These are phyloP conservation scores for Phacellophora camtschatica DNA, from an alignment of 30 jellyfish, hydroid and myxozoan genomes.

Conservation along the genomic window DNA sequence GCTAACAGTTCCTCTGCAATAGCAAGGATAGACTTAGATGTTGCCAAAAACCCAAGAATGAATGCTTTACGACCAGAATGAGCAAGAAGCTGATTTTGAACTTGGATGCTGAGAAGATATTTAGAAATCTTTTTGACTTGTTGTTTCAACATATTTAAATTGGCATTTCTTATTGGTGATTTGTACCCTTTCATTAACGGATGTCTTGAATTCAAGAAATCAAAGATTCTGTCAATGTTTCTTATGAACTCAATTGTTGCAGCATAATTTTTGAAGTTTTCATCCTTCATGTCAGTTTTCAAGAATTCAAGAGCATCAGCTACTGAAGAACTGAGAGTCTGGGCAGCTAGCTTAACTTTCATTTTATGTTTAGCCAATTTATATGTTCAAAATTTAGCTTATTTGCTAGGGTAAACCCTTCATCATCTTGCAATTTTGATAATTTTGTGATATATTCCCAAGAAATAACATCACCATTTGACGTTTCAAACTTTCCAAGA, in stretches of 20 bases:
- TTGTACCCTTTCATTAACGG: conserved; percentile 31
- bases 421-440: conserved; percentile 18
- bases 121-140: background rate
- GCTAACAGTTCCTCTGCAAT: background rate
- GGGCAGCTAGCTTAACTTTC: conserved; percentile 61
- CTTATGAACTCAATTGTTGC: conserved; percentile 38
- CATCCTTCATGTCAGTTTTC: background rate
- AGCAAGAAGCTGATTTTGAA: background rate
- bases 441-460: conserved; percentile 26
- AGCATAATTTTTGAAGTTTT: conserved; percentile 25
- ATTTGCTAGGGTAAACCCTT: conserved; percentile 14
- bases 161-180: conserved; percentile 11
- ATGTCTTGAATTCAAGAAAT: conserved; percentile 36
- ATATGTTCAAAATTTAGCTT: conserved; percentile 17
- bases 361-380: conserved; percentile 55
- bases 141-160: background rate
- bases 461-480: background rate
- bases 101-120: background rate
- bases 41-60: conserved; percentile 8
- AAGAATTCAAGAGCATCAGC: conserved; percentile 36
- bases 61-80: conserved; percentile 18
- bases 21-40: conserved; percentile 4
- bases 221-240: conserved; percentile 22
- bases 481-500: background rate
- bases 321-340: conserved; percentile 43